phyloP scores from a whole-genome alignment of 2,113 vertebrate genomes.

The Oncorhynchus mykiss region DNA sequence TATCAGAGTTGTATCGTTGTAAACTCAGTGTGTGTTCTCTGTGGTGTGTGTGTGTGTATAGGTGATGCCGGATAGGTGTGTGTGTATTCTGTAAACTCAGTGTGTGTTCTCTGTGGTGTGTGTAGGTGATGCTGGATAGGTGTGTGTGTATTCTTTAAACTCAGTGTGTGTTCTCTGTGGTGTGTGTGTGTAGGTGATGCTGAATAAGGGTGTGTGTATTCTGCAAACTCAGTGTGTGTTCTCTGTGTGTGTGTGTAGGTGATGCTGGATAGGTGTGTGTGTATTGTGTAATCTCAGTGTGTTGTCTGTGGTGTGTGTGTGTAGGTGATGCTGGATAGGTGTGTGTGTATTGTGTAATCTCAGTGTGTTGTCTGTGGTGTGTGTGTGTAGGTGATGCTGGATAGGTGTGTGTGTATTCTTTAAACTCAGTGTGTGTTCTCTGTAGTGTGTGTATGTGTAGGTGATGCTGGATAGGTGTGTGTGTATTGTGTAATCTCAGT shows the following conservation, averaged over 20 bases:
- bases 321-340: not conserved
- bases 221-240: too few species aligned
- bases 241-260: constrained; percentile 71
- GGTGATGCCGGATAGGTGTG: too few species aligned
- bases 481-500: not conserved
- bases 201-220: too few species aligned
- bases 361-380: not conserved
- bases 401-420: too few species aligned
- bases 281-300: not conserved
- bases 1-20: too few species aligned
- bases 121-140: too few species aligned
- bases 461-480: constrained; percentile 89
- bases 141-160: not conserved
- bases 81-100: not conserved
- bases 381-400: not conserved
- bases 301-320: too few species aligned
- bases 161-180: not conserved
- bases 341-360: not conserved
- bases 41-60: not conserved
- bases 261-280: constrained; percentile 81
- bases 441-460: constrained; percentile 63
- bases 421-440: too few species aligned
- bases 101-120: too few species aligned
- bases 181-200: not conserved
- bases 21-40: not conserved